phyloP scores from a whole-genome alignment of 2,113 vertebrate species.

The Serinus canaria region DNA sequence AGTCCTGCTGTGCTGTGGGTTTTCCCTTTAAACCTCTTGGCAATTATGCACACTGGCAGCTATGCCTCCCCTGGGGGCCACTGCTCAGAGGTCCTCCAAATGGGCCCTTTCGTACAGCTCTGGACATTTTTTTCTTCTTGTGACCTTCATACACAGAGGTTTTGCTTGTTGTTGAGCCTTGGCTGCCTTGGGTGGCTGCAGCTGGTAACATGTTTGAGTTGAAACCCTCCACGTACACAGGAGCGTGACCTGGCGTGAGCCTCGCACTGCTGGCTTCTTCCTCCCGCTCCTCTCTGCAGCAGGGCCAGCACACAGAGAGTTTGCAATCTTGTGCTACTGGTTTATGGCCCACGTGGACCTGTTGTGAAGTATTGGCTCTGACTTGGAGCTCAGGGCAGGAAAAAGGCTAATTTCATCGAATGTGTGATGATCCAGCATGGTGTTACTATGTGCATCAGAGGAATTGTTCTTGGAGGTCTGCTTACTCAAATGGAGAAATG shows the following conservation, averaged over 20 bases:
- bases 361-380: not conserved
- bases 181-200: not conserved
- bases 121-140: not conserved
- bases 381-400: not conserved
- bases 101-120: not conserved
- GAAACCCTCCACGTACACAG: not conserved
- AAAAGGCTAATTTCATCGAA: not conserved
- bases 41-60: not conserved
- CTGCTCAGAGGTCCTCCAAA: not conserved
- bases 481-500: not conserved
- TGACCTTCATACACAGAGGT: not conserved
- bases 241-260: not conserved
- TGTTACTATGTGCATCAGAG: not conserved
- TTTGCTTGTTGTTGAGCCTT: not conserved
- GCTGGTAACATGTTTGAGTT: not conserved
- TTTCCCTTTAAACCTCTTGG: not conserved
- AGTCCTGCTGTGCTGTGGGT: not conserved
- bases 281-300: not conserved
- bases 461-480: not conserved
- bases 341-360: not conserved
- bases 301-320: not conserved
- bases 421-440: accelerated
- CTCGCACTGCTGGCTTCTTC: not conserved
- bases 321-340: not conserved
- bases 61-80: not conserved